Base-by-base conservation (phyloP, 1,140 invertebrate genomes). In the Rhopalosiphum padi region DNA sequence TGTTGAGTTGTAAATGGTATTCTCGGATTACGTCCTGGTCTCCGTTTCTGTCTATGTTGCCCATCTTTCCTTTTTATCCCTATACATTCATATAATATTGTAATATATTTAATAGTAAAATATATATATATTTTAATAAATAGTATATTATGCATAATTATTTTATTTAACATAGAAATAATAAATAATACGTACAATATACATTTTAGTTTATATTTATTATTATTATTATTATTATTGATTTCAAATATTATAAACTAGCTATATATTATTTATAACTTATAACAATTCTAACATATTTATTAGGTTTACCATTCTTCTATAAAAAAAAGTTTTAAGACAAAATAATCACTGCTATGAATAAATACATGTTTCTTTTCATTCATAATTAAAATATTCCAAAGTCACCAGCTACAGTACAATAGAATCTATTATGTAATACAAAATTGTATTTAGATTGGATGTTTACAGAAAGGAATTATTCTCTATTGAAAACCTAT, bases 31-130 rank as follows among this genome's bases (percentile, higher is more conserved):
- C 96, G 95, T 8, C 96, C 96, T 55, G 95, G 95, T 94, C 96
- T 95, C 94, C 95, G 96, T 95, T 95, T 96, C 95, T 68, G 94
- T 87, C 25, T 93, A 94, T 95, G 95, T 95, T 94, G 23, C 51
- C 43, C n/a, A 94, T 96, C 96, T 97, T 96, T 96, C 97, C 95
- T 94, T 94, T 97, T 97, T 8, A 97, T 97, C 11, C 97, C 97
- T 94, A 55, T 22, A 90, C 6, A n/a, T 48, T n/a, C 41, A 46
- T 15, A 41, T 46, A 86, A 25, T 43, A 51, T 30, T 43, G 30
- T 25, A 86, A 85, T 43, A 85, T 85, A 11, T 15, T 18, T 51
- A 51, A 51, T 15, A 21, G 15, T 18, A 51, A 51, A 51, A 51
- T 21, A 51, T 51, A 51, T 3, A 15, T 4, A 43, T 85, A 85